Conservation (phyloP, 1,140 invertebrate species). For the Druon quercuslanigerum region DNA sequence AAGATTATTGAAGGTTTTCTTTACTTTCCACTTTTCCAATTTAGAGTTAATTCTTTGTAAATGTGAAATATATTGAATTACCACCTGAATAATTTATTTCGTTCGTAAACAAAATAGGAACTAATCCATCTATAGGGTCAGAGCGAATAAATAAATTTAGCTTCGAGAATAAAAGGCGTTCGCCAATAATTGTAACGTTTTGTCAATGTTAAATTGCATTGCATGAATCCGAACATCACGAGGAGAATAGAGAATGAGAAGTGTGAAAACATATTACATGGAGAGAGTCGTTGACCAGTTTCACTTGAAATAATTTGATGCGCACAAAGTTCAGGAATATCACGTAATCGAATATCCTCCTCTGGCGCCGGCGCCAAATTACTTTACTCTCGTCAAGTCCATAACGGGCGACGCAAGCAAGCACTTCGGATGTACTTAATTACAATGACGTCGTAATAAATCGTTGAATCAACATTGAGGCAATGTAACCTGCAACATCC, state of each 20-base stretch:
- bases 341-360: conserved; percentile 11
- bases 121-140: not conserved
- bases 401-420: conserved; percentile 8
- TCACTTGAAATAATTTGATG: conserved; percentile 24
- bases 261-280: not conserved
- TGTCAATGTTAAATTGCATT: conserved; percentile 31
- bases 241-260: not conserved
- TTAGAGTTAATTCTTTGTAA: not conserved
- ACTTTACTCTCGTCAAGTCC: conserved; percentile 24
- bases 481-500: not conserved
- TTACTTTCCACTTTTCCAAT: no score
- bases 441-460: conserved; percentile 29
- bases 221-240: not conserved
- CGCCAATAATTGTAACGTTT: not conserved
- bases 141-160: conserved; percentile 4
- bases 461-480: conserved; percentile 17
- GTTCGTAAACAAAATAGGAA: not conserved
- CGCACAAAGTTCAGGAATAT: conserved; percentile 3
- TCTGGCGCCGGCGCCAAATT: conserved; percentile 25
- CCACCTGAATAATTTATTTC: not conserved
- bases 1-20: no score
- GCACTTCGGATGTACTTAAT: conserved; percentile 24
- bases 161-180: not conserved
- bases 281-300: not conserved
- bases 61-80: not conserved